Conservation (phyloP, 2,113 vertebrate genomes). For the Lepisosteus oculatus region DNA sequence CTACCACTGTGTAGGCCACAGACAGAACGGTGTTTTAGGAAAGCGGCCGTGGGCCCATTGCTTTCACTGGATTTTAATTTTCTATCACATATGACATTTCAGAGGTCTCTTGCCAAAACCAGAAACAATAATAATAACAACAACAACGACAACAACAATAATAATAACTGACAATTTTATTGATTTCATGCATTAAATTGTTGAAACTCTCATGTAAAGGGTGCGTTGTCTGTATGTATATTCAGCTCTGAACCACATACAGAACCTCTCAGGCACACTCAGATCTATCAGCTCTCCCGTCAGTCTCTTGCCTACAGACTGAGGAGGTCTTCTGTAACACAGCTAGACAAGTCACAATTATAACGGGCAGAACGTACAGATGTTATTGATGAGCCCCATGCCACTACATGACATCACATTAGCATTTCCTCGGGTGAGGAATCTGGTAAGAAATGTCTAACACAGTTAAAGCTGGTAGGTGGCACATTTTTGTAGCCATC, state of each 20-base stretch:
- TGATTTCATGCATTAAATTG: conserved; percentile 16
- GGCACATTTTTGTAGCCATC: conserved; percentile 57
- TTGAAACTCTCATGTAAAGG: conserved; percentile 14
- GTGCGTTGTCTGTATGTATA: no score
- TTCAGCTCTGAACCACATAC: no score
- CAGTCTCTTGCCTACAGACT: conserved; percentile 34
- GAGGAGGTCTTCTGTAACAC: conserved; percentile 36
- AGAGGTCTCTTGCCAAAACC: no score
- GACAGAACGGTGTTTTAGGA: no score
- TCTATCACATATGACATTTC: no score
- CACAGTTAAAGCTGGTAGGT: conserved; percentile 67
- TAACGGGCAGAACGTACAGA: conserved; percentile 62
- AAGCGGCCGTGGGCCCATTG: no score
- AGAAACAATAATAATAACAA: no score
- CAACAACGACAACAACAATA: no score
- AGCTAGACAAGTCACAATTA: conserved; percentile 64
- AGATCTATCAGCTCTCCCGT: conserved; percentile 23
- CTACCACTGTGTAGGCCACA: no score
- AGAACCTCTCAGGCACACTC: neutral
- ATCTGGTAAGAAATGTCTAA: conserved; percentile 68
- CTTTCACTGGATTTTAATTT: no score
- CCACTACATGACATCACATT: conserved; percentile 75
- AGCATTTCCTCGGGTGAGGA: conserved; percentile 69
- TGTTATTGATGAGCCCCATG: conserved; percentile 78
- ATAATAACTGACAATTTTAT: neutral